Evolutionary conservation across 35 echinoderm and acorn worm genomes (phyloP).

Genomic region (Heliocidaris tuberculata): DNA sequence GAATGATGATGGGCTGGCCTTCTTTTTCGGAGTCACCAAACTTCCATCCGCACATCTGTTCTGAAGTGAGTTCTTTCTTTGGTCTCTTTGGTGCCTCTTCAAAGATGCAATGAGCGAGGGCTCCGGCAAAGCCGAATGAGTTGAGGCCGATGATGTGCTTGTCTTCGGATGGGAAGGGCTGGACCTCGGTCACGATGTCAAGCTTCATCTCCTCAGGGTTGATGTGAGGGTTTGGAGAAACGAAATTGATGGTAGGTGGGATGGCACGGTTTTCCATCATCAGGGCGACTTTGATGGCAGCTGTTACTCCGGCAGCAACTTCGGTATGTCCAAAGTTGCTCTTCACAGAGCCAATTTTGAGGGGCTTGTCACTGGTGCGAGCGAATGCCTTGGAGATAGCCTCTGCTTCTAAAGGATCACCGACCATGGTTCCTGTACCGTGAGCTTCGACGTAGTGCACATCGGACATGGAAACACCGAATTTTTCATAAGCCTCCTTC

Average conservation of each 20-base stretch:
- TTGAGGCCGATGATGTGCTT: conserved; percentile 79
- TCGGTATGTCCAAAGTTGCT: conserved; percentile 97
- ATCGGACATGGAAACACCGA: conserved; percentile 66
- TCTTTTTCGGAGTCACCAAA: conserved; percentile 61
- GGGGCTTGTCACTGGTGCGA: conserved; percentile 25
- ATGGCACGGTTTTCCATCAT: conserved; percentile 78
- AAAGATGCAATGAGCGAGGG: conserved; percentile 87
- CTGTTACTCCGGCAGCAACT: conserved; percentile 70
- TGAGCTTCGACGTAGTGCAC: conserved; percentile 90
- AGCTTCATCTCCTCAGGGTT: conserved; percentile 71
- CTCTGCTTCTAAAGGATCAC: conserved; percentile 91
- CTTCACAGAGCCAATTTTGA: conserved; percentile 91
- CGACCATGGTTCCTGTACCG: conserved; percentile 94
- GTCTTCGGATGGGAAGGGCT: conserved; percentile 56
- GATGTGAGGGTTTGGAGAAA: conserved; percentile 69
- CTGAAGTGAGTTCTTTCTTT: background rate
- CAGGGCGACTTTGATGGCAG: conserved; percentile 89
- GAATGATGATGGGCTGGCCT: conserved; percentile 69
- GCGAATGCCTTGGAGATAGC: conserved; percentile 79
- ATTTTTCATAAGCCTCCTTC: conserved; percentile 75
- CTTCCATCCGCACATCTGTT: conserved; percentile 59
- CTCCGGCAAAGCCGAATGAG: conserved; percentile 92
- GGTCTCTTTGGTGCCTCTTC: conserved; percentile 70
- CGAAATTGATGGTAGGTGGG: conserved; percentile 85
- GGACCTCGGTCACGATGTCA: conserved; percentile 42